These are phyloP conservation scores for Paralichthys olivaceus DNA, from an alignment of 2,113 vertebrate genomes.

Conservation along the genomic window DNA sequence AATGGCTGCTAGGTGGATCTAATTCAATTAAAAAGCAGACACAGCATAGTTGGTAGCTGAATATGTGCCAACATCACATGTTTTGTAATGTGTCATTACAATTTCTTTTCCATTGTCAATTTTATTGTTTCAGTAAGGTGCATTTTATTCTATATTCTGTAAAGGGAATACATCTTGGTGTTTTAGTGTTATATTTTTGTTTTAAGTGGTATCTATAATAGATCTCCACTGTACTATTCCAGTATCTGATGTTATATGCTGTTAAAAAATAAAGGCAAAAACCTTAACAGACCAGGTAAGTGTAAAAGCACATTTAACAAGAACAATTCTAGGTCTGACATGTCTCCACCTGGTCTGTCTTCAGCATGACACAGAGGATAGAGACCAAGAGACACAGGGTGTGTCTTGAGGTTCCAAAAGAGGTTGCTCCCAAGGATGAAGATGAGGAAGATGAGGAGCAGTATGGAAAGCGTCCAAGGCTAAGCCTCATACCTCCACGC, in stretches of 20 bases:
- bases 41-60: too few species aligned
- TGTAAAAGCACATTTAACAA: too few species aligned
- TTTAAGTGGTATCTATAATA: not conserved
- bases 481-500: constrained; percentile 68
- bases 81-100: too few species aligned
- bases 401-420: constrained; percentile 92
- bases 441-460: constrained; percentile 71
- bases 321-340: too few species aligned
- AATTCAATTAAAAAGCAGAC: too few species aligned
- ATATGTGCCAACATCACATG: too few species aligned
- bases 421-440: constrained; percentile 90
- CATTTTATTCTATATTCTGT: too few species aligned
- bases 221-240: not conserved
- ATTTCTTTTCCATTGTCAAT: not conserved
- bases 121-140: not conserved
- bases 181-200: not conserved
- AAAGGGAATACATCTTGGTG: too few species aligned
- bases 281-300: not conserved
- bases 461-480: constrained; percentile 78
- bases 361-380: constrained; percentile 90
- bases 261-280: not conserved
- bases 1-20: too few species aligned
- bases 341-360: constrained; percentile 58
- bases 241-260: not conserved
- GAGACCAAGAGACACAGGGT: constrained; percentile 96